Base-by-base conservation (phyloP, 1,140 invertebrate genomes). In the Pseudomyrmex dendroicus region DNA sequence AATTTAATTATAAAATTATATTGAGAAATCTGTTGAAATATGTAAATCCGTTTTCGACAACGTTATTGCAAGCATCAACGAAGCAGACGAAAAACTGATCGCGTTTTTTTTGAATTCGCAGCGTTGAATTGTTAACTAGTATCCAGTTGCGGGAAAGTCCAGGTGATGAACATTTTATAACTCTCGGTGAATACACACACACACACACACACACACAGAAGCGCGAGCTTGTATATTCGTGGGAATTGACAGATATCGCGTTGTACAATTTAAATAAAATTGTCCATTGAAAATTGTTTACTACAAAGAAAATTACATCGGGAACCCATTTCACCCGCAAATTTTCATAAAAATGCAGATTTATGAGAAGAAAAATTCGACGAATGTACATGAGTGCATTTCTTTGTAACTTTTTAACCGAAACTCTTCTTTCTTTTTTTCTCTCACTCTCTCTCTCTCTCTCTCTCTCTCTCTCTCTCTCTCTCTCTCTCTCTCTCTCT, bases 121-220 rank as follows among this genome's bases (percentile, higher is more conserved):
- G 63, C 35, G 44, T 68, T 80, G 66, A 80, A 80, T 70, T 68
- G 54, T 70, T 80, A 80, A 80, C 20, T 22, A 61, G 64, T 70
- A 80, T 80, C 44, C 15, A 12, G 20, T 20, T 25, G 52, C 48
- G 64, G 63, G 76, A 78, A 78, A 59, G 13, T 68, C 15, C 76
- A 78, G 76, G 35, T 80, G 76, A 80, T 80, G 67, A 80, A 72
- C 76, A 80, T 70, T 80, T 80, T 50, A 80, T 15, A 25, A 68
- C 20, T 48, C 52, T 64, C 66, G 20, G n/a, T n/a, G n/a, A 20
- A 20, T 20, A 20, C 20, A 20, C n/a, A n/a, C n/a, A n/a, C n/a
- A n/a, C n/a, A n/a, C 0, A 20, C 20, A 20, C 20, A 20, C 20
- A 20, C 20, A 20, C 20, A 25, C 25, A 25, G 25, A 25, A 25